Percentiles rank a stretch among this genome's conserved stretches.
Conservation (phyloP, 53 echinoderm and acorn worm genomes). For the Henricia sp. region DNA sequence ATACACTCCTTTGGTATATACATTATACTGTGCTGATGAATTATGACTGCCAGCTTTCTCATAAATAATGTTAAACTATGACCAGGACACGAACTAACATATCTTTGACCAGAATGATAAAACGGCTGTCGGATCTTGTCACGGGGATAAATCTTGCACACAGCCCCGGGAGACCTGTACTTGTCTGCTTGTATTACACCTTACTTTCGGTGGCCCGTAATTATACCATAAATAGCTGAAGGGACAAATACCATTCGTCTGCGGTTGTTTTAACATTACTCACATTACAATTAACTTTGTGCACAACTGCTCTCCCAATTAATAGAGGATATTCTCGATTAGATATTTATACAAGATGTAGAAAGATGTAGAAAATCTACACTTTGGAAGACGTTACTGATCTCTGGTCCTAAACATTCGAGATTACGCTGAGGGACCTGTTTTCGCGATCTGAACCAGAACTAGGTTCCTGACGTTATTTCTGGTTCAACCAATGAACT, state of each 20-base stretch:
- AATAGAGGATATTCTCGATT: no score
- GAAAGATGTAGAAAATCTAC: neutral
- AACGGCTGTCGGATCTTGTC: constrained; percentile 28
- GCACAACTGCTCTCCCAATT: neutral
- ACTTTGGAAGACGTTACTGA: neutral
- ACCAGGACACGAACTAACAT: neutral
- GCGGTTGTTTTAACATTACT: neutral
- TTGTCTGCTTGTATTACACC: neutral
- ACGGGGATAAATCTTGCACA: constrained; percentile 3
- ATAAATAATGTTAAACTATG: neutral
- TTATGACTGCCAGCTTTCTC: neutral
- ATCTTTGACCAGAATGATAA: neutral
- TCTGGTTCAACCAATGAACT: no score
- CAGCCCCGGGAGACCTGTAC: neutral
- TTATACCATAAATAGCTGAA: constrained; percentile 1
- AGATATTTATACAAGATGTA: neutral
- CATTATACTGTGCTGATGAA: neutral
- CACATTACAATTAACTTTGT: neutral
- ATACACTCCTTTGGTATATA: neutral
- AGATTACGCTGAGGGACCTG: no score
- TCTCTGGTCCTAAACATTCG: neutral
- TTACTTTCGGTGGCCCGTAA: neutral
- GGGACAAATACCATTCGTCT: neutral
- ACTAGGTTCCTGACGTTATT: no score
- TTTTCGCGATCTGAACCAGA: no score